Evolutionary conservation across 2,113 vertebrate species (phyloP), one percentile per base, ranked within the genome.

Genomic region (Coryphaenoides rupestris): DNA sequence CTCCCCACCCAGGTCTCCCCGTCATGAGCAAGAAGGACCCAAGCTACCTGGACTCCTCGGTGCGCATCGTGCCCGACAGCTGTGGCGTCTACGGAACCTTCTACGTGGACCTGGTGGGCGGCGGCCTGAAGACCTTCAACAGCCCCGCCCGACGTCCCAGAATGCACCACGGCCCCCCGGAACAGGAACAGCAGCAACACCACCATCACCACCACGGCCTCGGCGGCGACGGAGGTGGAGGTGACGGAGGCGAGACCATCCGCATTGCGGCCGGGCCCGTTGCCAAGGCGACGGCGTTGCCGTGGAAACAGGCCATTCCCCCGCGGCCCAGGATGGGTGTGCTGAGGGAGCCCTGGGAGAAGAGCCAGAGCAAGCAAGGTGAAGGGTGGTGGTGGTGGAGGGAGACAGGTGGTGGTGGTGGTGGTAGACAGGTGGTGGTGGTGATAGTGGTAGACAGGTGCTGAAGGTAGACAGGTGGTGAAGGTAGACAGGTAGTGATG

Each of bases 1-100:
- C 21, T 24, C 19, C 57, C 58, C 15, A 53, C 21, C 45, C 47
- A 91, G 90, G 85, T 50, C 84, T 90, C n/a, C 88, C 90, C 3
- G 75, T 85, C 62, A 80, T 86, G 16, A 74, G 81, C 47, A 81
- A 77, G 65, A 87, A 84, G 64, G 86, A 89, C 62, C 55, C 57
- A 2, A 26, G 61, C 58, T 59, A 72, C 53, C 62, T 80, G 54
- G 78, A 90, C 72, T 0, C 89, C 69, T 77, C 91, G 0, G 85
- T 91, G 49, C 91, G 92, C 19, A 81, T 94, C 4, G 92, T 92
- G 74, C 90, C 93, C 0, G 93, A 95, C 79, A 92, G 90, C 75
- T 92, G 90, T 15, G 91, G 91, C 0, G 87, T 95, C 3, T 94
- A 95, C 0, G 92, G 93, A 5, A 92, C 93, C 0, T 92, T 95